Conservation (phyloP, 2,113 vertebrate genomes). For the Cyphomyrus discorhynchus region DNA sequence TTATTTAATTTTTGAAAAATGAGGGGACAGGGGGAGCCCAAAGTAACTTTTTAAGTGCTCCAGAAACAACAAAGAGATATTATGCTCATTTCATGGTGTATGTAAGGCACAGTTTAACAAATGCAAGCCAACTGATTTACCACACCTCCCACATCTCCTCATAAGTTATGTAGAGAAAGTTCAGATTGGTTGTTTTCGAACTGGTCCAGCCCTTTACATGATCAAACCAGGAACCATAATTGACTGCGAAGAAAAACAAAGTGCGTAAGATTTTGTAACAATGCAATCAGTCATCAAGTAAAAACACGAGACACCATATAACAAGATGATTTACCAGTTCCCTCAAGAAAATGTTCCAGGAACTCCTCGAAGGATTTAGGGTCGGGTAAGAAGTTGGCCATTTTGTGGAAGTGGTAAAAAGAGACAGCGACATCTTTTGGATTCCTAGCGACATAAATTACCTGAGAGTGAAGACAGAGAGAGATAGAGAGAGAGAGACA, state of each 20-base stretch:
- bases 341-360: slow-evolving; percentile 58
- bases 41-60: neutral
- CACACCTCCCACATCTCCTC: slow-evolving; percentile 73
- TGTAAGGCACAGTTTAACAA: neutral
- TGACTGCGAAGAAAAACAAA: slow-evolving; percentile 50
- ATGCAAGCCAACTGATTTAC: neutral
- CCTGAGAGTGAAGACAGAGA: slow-evolving; percentile 39
- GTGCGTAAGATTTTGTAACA: neutral
- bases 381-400: slow-evolving; percentile 73
- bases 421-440: slow-evolving; percentile 76
- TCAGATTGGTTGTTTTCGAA: slow-evolving; percentile 42
- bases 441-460: slow-evolving; percentile 77
- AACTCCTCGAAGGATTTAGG: slow-evolving; percentile 61
- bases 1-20: neutral
- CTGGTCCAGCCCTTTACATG: slow-evolving; percentile 73
- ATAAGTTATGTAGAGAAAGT: slow-evolving; percentile 67
- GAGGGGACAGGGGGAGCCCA: neutral
- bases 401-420: slow-evolving; percentile 72
- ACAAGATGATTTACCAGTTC: slow-evolving; percentile 52
- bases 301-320: neutral
- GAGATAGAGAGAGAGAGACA: neutral
- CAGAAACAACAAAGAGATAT: neutral
- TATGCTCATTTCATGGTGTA: neutral
- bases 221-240: slow-evolving; percentile 78
- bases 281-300: neutral